These are phyloP conservation scores for Coronaproctus castanopsis DNA, from an alignment of 2,888 invertebrate genomes.

Conservation along the genomic window DNA sequence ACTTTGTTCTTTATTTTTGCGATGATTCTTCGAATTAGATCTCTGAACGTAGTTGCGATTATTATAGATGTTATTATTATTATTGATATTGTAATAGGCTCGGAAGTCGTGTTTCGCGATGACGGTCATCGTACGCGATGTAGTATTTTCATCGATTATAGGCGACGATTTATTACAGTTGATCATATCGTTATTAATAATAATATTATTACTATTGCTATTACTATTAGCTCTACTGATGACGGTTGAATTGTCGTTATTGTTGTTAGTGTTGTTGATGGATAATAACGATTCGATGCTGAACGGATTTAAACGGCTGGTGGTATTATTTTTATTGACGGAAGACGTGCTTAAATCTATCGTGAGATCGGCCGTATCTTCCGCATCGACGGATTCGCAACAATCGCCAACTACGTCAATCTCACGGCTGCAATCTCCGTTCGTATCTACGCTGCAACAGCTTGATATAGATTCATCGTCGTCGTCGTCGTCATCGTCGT, in stretches of 20 bases:
- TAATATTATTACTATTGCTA: neutral
- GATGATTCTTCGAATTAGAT: too few species aligned
- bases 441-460: conserved; percentile 32
- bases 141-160: too few species aligned
- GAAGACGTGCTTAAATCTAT: conserved; percentile 27
- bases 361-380: conserved; percentile 54
- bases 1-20: too few species aligned
- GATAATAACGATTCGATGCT: conserved; percentile 73
- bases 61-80: neutral
- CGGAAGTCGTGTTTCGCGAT: neutral
- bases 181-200: too few species aligned
- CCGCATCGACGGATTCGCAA: conserved; percentile 42
- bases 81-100: neutral
- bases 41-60: too few species aligned
- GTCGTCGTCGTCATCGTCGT: conserved; percentile 31
- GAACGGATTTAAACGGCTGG: conserved; percentile 59
- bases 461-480: conserved; percentile 24
- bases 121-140: neutral
- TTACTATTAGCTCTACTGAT: neutral
- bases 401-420: conserved; percentile 68
- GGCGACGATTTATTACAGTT: too few species aligned
- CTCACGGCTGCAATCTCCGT: conserved; percentile 26
- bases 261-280: conserved; percentile 25
- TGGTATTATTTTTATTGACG: conserved; percentile 33
- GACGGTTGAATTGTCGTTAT: neutral